Conservation (phyloP, 2,797 vertebrate species). For the Chaetophractus vellerosus region DNA sequence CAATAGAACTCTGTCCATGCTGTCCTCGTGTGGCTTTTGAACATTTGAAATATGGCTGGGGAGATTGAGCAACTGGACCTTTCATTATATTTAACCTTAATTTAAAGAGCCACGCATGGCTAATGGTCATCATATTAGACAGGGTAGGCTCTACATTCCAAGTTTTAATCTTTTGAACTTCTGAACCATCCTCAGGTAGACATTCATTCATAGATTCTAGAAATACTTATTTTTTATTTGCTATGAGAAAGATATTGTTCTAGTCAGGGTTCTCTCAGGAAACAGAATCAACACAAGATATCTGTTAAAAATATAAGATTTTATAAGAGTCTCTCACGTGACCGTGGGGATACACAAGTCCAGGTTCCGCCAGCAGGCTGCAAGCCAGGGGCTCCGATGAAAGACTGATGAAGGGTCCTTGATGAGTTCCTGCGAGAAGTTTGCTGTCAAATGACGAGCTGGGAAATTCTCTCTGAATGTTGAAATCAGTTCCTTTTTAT, state of each 20-base stretch:
- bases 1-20: not conserved
- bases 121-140: not conserved
- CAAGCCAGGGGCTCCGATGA: too few relatives aligned
- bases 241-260: not conserved
- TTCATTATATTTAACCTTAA: conserved; percentile 45
- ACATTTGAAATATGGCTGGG: not conserved
- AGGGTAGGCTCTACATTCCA: not conserved
- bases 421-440: too few relatives aligned
- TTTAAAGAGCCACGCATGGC: not conserved
- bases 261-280: too few relatives aligned
- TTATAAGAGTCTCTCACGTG: too few relatives aligned
- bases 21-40: not conserved
- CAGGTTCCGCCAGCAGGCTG: too few relatives aligned
- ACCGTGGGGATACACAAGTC: too few relatives aligned
- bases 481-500: too few relatives aligned
- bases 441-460: too few relatives aligned
- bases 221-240: conserved; percentile 36
- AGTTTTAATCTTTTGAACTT: conserved; percentile 45
- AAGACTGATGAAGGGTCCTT: too few relatives aligned
- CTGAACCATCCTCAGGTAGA: not conserved
- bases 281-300: too few relatives aligned
- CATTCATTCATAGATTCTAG: conserved; percentile 20
- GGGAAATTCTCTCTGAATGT: too few relatives aligned
- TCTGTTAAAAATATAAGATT: too few relatives aligned
- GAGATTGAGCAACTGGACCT: not conserved